A percentile compares a stretch with the other conserved stretches of the same genome.
These are phyloP conservation scores for Mallotus villosus DNA, from an alignment of 2,797 vertebrate species.

Conservation along the genomic window DNA sequence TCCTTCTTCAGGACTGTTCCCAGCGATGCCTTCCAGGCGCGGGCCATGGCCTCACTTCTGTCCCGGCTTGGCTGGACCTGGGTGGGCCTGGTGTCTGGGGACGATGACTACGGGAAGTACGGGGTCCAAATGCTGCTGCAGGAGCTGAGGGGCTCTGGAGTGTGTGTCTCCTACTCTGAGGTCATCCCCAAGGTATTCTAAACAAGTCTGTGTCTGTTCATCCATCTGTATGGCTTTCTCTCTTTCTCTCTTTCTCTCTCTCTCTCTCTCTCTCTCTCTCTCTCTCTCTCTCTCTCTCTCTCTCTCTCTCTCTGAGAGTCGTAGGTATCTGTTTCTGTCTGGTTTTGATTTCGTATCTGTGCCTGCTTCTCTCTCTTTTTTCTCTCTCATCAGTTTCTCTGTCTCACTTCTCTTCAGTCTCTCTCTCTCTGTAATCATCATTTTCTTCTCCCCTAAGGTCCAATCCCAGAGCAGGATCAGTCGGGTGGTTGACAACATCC, in stretches of 20 bases:
- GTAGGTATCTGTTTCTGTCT: neutral
- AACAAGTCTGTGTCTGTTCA: neutral
- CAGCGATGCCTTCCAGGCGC: slow-evolving; percentile 56
- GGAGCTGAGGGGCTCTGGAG: slow-evolving; percentile 44
- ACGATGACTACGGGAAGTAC: slow-evolving; percentile 60
- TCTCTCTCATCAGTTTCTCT: neutral
- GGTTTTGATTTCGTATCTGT: neutral
- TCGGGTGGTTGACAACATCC: slow-evolving; percentile 49
- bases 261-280: neutral
- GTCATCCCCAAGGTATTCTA: slow-evolving; percentile 47
- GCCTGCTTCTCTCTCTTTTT: neutral
- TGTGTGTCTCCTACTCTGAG: slow-evolving; percentile 55
- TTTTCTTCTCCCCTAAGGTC: slow-evolving; percentile 38
- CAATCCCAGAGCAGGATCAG: slow-evolving; percentile 38
- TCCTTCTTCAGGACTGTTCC: slow-evolving; percentile 55
- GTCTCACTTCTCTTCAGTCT: neutral
- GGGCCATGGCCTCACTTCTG: slow-evolving; percentile 49
- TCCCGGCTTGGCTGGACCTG: slow-evolving; percentile 52
- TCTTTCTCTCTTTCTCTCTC: too few species aligned
- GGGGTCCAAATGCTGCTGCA: slow-evolving; percentile 51
- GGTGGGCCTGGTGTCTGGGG: slow-evolving; percentile 55
- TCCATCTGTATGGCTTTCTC: too few species aligned
- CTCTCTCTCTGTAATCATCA: neutral
- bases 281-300: neutral
- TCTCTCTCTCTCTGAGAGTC: too few species aligned